Evolutionary conservation across 1,140 invertebrate species (phyloP), one percentile per base, ranked within the genome.

Genomic region (Manduca sexta): DNA sequence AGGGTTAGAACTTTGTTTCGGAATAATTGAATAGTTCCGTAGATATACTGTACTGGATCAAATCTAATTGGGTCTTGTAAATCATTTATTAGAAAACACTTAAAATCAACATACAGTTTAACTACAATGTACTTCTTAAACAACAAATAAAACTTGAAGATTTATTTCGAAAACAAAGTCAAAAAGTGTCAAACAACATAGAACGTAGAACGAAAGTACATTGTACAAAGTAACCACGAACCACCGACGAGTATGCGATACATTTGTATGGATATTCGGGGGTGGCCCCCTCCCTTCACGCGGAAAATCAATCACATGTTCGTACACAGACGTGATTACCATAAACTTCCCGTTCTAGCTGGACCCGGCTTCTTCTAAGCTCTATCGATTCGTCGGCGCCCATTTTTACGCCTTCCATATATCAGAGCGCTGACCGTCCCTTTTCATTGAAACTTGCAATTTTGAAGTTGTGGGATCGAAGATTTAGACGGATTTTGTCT

Each of bases 281-380:
- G 14, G 21, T 15, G 38, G 47, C 33, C 38, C 38, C 49, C 31
- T 40, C 49, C 52, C 56, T 54, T 52, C 62, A 54, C 65, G 56
- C 57, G 61, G 64, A 72, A 75, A 84, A 84, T 84, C 81, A 84
- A 84, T 84, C 81, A 84, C 73, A 56, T 48, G 62, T 64, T 74
- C 69, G 65, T 76, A 68, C 67, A 54, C 57, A 69, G 44, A 59
- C 60, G 69, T 77, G 75, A 84, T 83, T 84, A 81, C 75, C 81
- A 83, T 83, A 84, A 84, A 84, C 71, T 82, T 74, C 64, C 66
- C 75, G 70, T 78, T 82, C 79, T 75, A 75, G 60, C 67, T 69
- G 69, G 62, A 77, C 74, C 74, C 74, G 64, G 58, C 64, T 71
- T 72, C 70, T 71, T 76, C 76, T 75, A 67, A 78, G 71, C 69